These are phyloP conservation scores for Oxystoma pomonae DNA, from an alignment of 2,888 invertebrate genomes.

Conservation along the genomic window DNA sequence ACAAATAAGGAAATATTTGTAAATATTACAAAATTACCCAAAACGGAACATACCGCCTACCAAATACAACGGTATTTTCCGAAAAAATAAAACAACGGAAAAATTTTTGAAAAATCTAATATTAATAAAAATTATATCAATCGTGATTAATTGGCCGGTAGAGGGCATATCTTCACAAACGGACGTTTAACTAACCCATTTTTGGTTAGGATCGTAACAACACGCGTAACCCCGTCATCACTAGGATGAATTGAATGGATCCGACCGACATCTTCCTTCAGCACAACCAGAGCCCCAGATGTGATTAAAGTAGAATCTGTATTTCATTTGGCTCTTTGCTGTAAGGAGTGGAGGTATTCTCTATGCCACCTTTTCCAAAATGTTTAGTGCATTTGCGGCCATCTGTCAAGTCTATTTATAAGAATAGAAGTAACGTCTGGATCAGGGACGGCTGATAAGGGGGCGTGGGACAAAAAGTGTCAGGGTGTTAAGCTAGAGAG, in stretches of 20 bases:
- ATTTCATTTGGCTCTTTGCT: not conserved
- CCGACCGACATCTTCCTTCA: not conserved
- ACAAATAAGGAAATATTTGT: no score
- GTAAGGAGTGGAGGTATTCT: not conserved
- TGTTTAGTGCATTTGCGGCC: no score
- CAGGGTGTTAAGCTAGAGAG: not conserved
- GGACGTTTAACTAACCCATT: no score
- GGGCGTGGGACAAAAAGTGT: no score
- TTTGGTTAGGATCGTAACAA: no score
- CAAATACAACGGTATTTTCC: conserved; percentile 1
- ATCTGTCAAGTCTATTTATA: not conserved
- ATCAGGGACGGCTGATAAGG: conserved; percentile 1
- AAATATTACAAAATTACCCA: no score
- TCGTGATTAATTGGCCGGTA: not conserved
- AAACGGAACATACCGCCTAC: not conserved
- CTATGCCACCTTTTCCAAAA: no score
- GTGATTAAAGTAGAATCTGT: no score
- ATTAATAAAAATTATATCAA: not conserved
- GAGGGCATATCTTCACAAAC: not conserved
- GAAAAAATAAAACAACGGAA: no score
- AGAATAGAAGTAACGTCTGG: not conserved
- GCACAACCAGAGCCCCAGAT: no score
- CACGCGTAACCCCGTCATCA: no score
- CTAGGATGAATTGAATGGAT: not conserved
- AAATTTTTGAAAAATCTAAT: not conserved